phyloP scores from a whole-genome alignment of 2,888 invertebrate genomes.

The Aphidius colemani region DNA sequence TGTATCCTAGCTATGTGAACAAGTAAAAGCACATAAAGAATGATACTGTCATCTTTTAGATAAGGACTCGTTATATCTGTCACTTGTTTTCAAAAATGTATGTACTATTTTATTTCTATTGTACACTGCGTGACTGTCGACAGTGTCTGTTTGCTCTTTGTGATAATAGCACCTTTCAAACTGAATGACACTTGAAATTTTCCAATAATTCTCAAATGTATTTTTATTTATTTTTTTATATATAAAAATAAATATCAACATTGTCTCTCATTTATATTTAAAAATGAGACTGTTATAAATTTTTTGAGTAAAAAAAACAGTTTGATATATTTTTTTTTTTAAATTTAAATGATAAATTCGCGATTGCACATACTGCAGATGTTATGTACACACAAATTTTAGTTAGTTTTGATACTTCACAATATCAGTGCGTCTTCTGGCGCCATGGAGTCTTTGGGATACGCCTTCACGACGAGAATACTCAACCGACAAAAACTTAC shows the following conservation, averaged over 20 bases:
- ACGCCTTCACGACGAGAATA: conserved; percentile 38
- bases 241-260: too few species aligned
- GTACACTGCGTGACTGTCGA: too few species aligned
- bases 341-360: too few species aligned
- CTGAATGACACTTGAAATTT: conserved; percentile 18
- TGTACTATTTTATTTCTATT: neutral
- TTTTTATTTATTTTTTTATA: too few species aligned
- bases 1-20: conserved; percentile 20
- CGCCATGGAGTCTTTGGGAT: conserved; percentile 53
- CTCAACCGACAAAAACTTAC: too few species aligned
- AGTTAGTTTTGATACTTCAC: conserved; percentile 28
- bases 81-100: conserved; percentile 22
- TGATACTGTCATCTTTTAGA: conserved; percentile 9
- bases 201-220: too few species aligned
- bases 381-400: neutral
- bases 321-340: too few species aligned
- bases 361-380: neutral
- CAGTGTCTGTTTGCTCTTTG: too few species aligned
- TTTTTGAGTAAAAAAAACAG: too few species aligned
- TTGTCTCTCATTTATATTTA: too few species aligned
- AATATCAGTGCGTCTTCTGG: conserved; percentile 53
- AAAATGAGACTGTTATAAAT: too few species aligned
- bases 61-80: neutral
- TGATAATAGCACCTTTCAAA: conserved; percentile 15
- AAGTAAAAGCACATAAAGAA: conserved; percentile 28